A percentile compares a stretch with the other conserved stretches of the same genome.
Evolutionary conservation across 2,888 invertebrate species (phyloP).

Genomic region (Drosophila macrospina): DNA sequence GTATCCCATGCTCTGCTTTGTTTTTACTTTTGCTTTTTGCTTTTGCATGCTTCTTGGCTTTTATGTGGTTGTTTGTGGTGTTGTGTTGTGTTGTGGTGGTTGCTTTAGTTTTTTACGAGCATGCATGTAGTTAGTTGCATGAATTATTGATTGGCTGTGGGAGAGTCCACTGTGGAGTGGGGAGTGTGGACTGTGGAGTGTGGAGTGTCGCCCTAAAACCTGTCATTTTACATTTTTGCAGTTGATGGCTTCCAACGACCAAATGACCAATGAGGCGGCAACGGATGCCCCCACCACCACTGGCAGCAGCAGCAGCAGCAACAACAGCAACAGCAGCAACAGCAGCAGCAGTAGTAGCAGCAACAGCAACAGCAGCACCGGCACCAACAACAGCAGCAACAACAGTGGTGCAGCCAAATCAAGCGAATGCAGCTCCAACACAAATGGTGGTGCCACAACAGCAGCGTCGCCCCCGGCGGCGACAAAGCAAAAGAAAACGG

Average conservation of each 20-base stretch:
- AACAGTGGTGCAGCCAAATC: slow-evolving; percentile 27
- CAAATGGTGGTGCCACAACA: slow-evolving; percentile 20
- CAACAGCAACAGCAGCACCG: neutral
- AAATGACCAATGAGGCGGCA: slow-evolving; percentile 63
- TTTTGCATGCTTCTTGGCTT: slow-evolving; percentile 64
- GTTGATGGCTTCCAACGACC: slow-evolving; percentile 58
- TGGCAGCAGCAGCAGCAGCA: slow-evolving; percentile 7
- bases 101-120: slow-evolving; percentile 54
- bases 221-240: slow-evolving; percentile 54
- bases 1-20: slow-evolving; percentile 7
- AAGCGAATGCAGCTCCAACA: slow-evolving; percentile 25
- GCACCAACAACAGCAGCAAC: slow-evolving; percentile 1
- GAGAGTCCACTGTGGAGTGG: slow-evolving; percentile 3
- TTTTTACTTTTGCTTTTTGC: slow-evolving; percentile 28
- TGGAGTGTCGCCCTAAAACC: slow-evolving; percentile 24
- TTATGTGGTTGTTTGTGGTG: slow-evolving; percentile 22
- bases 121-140: slow-evolving; percentile 66
- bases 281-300: slow-evolving; percentile 33
- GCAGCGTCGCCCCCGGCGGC: neutral
- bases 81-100: slow-evolving; percentile 3
- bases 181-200: neutral
- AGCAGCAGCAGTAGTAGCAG: neutral
- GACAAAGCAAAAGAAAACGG: slow-evolving; percentile 87
- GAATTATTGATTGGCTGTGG: slow-evolving; percentile 71
- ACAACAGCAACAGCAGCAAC: neutral